Base-by-base conservation (phyloP, 2,888 invertebrate species). In the Archaeoteleia sp. region DNA sequence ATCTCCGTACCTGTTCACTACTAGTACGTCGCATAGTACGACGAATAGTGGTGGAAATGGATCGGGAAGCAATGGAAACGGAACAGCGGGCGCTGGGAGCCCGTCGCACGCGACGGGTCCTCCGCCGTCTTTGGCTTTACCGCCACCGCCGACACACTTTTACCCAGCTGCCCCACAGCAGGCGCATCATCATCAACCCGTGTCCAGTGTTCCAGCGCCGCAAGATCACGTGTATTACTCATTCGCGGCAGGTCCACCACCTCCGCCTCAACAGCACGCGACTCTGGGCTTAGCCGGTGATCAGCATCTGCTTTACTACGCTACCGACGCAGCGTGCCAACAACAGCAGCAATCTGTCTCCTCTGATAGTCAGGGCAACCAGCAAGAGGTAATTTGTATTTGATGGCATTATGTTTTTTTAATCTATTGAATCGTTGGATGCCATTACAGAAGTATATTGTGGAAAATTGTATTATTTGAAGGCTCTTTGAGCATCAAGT, bases 1-100 rank as follows among this genome's bases (percentile, higher is more conserved):
- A 27, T 81, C 86, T 14, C 87, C 85, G 17, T 87, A 86, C 71
- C 82, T 86, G 71, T 86, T 86, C 74, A 76, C 87, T 35, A 81
- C 87, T 37, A 80, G 85, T 70, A 79, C 85, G 65, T 77, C 86
- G 40, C 86, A 86, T 25, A 74, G 69, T 49, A 78, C 76, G 30
- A 72, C 73, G 27, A 82, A 73, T 63, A 77, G 78, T 37, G 72
- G 73, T 39, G 72, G 73, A 4, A 74, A 63, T 54, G 74, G 74
- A 15, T 70, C 74, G 14, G 78, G 72, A 29, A 74, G 73, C 40
- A 81, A 72, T 51, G 68, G 68, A 12, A 82, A 76, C 42, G 78
- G 74, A 4, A 74, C 80, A 48, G 37, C 45, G 1, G 79, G 78
- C 34, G 77, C 78, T 15, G 74, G 81, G 2, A 83, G 77, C 51